phyloP scores from a whole-genome alignment of 2,113 vertebrate genomes.

The Sylvietta virens region DNA sequence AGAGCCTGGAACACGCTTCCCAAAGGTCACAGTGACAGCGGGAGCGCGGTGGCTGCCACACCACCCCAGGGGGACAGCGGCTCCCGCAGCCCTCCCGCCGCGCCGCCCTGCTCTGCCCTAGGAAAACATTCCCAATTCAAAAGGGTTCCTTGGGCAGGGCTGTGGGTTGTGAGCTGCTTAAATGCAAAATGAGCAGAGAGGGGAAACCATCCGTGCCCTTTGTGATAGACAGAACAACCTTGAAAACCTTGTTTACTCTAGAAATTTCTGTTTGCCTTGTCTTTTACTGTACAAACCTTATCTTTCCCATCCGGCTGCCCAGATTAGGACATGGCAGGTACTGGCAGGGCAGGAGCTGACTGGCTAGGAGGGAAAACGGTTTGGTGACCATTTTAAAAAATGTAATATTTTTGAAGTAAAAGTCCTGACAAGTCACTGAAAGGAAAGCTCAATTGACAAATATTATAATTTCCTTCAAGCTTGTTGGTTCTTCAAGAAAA shows the following conservation, averaged over 20 bases:
- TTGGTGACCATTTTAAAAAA: background rate
- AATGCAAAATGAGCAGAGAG: background rate
- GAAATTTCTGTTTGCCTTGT: constrained; percentile 9
- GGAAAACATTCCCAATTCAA: fast-evolving
- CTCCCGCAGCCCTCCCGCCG: fast-evolving
- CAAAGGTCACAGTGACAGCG: background rate
- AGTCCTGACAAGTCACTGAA: background rate
- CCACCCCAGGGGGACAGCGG: background rate
- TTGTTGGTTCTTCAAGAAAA: background rate
- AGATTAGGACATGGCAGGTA: background rate
- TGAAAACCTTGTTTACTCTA: background rate
- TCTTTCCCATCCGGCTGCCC: fast-evolving
- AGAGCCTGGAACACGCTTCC: background rate
- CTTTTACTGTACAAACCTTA: background rate
- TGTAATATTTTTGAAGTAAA: background rate
- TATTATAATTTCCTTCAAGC: background rate
- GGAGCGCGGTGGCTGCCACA: background rate
- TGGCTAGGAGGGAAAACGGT: background rate
- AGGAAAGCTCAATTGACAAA: background rate
- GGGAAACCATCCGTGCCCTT: background rate
- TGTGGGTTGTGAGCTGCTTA: background rate
- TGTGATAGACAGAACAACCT: background rate
- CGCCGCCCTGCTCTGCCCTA: fast-evolving
- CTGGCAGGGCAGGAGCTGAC: background rate
- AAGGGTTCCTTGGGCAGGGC: background rate